Conservation (phyloP, 2,113 vertebrate genomes). For the Urocolius indicus region DNA sequence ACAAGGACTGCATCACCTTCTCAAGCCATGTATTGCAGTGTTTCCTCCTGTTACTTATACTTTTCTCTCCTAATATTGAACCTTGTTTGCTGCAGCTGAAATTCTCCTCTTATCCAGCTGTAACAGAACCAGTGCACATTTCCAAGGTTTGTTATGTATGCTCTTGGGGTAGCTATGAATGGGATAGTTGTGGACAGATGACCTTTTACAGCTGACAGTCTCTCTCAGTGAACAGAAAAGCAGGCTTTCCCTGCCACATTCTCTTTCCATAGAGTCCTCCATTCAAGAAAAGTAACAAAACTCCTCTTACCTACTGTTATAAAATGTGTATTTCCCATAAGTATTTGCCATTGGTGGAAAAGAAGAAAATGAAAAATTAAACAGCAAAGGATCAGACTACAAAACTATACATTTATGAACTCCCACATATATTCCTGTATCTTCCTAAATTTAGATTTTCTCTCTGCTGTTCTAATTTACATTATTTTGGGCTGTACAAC, state of each 20-base stretch:
- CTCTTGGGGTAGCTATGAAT: neutral
- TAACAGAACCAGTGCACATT: neutral
- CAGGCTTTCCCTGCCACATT: neutral
- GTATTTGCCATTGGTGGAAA: neutral
- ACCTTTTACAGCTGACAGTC: no score
- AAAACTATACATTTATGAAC: neutral
- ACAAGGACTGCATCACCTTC: neutral
- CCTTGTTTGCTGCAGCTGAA: neutral
- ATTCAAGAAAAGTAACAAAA: neutral
- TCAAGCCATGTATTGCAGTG: neutral
- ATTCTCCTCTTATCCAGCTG: neutral
- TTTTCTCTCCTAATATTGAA: neutral
- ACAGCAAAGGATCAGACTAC: neutral
- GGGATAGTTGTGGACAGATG: no score
- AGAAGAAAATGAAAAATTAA: neutral
- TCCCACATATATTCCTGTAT: neutral
- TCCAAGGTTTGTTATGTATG: neutral
- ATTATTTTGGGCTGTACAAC: neutral
- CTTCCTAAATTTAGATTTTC: conserved; percentile 13
- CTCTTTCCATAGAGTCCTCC: neutral
- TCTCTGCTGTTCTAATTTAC: conserved; percentile 13
- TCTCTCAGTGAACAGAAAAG: neutral
- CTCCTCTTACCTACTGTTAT: neutral
- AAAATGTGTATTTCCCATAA: neutral
- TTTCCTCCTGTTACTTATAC: neutral